Percentiles rank a stretch among this genome's conserved stretches.
These are phyloP conservation scores for Taenaris catops DNA, from an alignment of 2,888 invertebrate species.

Conservation along the genomic window DNA sequence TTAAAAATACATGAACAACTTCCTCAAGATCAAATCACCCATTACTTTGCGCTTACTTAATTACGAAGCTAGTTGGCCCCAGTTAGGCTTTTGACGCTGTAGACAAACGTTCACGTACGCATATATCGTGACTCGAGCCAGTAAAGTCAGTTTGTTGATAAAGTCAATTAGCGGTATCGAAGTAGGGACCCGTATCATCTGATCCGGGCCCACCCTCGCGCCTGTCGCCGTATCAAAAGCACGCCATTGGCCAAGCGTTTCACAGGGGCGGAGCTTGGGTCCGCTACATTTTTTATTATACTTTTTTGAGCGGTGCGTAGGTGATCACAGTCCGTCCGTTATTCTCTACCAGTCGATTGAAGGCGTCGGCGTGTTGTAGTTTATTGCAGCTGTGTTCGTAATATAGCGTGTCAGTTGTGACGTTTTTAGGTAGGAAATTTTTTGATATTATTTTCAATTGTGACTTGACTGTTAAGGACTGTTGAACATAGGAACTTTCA, in stretches of 20 bases:
- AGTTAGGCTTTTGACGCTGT: slow-evolving; percentile 75
- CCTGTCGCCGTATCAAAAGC: slow-evolving; percentile 45
- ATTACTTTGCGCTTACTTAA: slow-evolving; percentile 65
- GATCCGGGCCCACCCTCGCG: slow-evolving; percentile 67
- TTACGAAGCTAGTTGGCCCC: slow-evolving; percentile 63
- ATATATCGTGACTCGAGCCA: slow-evolving; percentile 76
- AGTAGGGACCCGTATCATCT: slow-evolving; percentile 72
- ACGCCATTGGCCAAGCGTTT: slow-evolving; percentile 59
- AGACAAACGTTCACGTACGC: slow-evolving; percentile 53
- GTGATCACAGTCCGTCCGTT: slow-evolving; percentile 56
- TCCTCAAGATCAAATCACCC: slow-evolving; percentile 53
- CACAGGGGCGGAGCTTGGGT: slow-evolving; percentile 63
- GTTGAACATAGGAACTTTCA: slow-evolving; percentile 36
- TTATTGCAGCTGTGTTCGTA: slow-evolving; percentile 63
- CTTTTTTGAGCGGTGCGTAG: slow-evolving; percentile 63
- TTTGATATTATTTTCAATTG: slow-evolving; percentile 45
- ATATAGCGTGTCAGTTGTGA: slow-evolving; percentile 60
- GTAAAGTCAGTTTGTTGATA: slow-evolving; percentile 79
- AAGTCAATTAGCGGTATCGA: slow-evolving; percentile 79
- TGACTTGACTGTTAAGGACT: slow-evolving; percentile 57
- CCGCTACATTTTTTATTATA: slow-evolving; percentile 65
- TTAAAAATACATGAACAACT: slow-evolving; percentile 4
- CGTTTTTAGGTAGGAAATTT: slow-evolving; percentile 50
- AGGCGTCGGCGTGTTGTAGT: slow-evolving; percentile 75
- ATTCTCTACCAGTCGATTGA: slow-evolving; percentile 74